These are phyloP conservation scores for Sitophilus oryzae DNA, from an alignment of 1,140 invertebrate genomes.

Conservation along the genomic window DNA sequence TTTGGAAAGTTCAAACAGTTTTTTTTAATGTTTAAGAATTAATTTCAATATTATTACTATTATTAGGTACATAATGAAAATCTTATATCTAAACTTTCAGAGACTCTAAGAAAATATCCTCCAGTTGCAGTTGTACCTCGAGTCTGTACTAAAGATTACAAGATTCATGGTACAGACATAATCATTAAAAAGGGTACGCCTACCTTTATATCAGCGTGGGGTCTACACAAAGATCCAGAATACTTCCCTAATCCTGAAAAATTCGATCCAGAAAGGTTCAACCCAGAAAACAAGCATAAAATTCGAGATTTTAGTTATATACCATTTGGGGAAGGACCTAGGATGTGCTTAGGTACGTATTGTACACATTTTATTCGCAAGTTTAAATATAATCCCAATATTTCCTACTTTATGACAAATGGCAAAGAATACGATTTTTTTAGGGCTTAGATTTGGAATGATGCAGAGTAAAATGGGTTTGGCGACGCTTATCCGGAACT, in stretches of 20 bases:
- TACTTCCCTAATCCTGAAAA: constrained; percentile 43
- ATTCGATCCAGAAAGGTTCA: constrained; percentile 50
- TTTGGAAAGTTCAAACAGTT: too few relatives aligned
- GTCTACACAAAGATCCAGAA: constrained; percentile 46
- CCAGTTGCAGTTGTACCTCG: constrained; percentile 41
- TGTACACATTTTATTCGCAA: not conserved
- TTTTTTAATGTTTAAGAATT: too few relatives aligned
- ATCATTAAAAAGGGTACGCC: constrained; percentile 41
- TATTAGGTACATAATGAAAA: too few relatives aligned
- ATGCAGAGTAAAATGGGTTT: constrained; percentile 11
- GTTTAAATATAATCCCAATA: not conserved
- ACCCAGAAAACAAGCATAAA: constrained; percentile 35
- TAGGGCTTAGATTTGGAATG: constrained; percentile 8
- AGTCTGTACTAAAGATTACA: constrained; percentile 41
- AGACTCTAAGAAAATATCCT: constrained; percentile 48
- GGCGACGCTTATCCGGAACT: constrained; percentile 3
- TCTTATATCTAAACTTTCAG: too few relatives aligned
- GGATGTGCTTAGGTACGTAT: constrained; percentile 52
- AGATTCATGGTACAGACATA: constrained; percentile 43
- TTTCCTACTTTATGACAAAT: constrained; percentile 2
- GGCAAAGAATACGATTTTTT: too few relatives aligned
- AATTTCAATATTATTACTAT: too few relatives aligned
- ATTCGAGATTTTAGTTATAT: constrained; percentile 39
- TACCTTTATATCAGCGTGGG: constrained; percentile 36
- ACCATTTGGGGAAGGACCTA: constrained; percentile 53